phyloP scores from a whole-genome alignment of 92 coral and sea anemone species.

The Porites lobata region DNA sequence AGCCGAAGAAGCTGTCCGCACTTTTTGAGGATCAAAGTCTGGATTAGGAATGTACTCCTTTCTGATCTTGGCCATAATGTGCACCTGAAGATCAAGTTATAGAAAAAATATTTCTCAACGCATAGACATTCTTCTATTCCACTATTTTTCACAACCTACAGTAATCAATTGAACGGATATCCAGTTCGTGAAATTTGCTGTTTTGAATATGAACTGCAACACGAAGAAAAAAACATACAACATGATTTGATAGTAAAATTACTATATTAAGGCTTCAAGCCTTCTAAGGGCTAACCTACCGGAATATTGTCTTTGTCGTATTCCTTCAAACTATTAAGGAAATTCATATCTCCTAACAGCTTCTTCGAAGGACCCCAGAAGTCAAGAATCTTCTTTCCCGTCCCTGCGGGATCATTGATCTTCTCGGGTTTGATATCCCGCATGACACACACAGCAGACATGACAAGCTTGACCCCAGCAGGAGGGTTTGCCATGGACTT shows the following conservation, averaged over 20 bases:
- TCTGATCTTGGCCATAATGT: conserved; percentile 97
- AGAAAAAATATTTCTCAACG: background rate
- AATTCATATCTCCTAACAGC: conserved; percentile 96
- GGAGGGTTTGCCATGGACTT: conserved; percentile 99
- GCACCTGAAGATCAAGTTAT: conserved; percentile 60
- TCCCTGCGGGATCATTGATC: conserved; percentile 96
- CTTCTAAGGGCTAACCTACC: conserved; percentile 68
- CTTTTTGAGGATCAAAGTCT: conserved; percentile 97
- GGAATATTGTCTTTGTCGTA: conserved; percentile 96
- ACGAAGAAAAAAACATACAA: background rate
- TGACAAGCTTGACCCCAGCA: conserved; percentile 99
- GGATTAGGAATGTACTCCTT: conserved; percentile 99
- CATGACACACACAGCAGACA: conserved; percentile 99
- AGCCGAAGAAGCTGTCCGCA: conserved; percentile 97
- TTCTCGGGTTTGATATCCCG: conserved; percentile 98
- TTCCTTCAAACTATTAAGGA: conserved; percentile 90
- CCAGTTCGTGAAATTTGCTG: background rate
- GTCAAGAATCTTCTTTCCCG: conserved; percentile 97
- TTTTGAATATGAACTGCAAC: background rate
- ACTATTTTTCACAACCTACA: background rate
- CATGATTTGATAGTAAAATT: background rate
- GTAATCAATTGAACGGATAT: background rate
- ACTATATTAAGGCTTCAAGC: background rate
- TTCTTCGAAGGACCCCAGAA: conserved; percentile 99
- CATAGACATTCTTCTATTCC: background rate